These are phyloP conservation scores for Pachycephala philippinensis DNA, from an alignment of 2,113 vertebrate species.

Conservation along the genomic window DNA sequence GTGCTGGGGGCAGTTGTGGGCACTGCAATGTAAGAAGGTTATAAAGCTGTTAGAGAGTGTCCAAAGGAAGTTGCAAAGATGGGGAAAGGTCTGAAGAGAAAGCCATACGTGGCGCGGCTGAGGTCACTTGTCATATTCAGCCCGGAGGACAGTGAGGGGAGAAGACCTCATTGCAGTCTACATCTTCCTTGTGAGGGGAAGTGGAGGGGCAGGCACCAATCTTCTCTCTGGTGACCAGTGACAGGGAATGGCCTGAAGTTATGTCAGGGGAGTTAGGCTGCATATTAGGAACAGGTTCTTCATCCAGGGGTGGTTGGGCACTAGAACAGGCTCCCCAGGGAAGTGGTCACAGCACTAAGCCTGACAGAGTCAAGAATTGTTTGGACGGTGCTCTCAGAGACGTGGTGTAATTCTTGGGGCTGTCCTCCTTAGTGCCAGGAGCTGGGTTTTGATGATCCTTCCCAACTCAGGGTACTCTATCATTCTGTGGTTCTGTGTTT, in stretches of 20 bases:
- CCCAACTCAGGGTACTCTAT: not conserved
- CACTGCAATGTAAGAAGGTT: not conserved
- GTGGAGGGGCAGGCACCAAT: accelerated
- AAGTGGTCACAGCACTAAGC: not conserved
- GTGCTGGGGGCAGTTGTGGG: not conserved
- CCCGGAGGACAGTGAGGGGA: too few relatives aligned
- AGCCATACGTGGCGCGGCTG: accelerated
- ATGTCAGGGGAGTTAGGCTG: not conserved
- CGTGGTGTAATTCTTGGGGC: not conserved
- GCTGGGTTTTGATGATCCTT: not conserved
- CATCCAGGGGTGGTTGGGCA: not conserved
- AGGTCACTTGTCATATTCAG: not conserved
- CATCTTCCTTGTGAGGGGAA: not conserved
- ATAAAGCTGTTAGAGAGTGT: not conserved
- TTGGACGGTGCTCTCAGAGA: not conserved
- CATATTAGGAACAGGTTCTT: not conserved
- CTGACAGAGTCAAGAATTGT: not conserved
- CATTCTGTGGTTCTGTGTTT: not conserved
- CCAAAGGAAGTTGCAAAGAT: not conserved
- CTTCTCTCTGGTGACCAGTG: not conserved
- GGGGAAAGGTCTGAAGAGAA: not conserved
- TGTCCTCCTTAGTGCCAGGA: not conserved
- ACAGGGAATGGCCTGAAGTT: not conserved
- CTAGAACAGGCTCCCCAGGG: not conserved
- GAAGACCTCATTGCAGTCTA: not conserved